phyloP scores from a whole-genome alignment of 2,113 vertebrate genomes.

The Leucoraja erinaceus region DNA sequence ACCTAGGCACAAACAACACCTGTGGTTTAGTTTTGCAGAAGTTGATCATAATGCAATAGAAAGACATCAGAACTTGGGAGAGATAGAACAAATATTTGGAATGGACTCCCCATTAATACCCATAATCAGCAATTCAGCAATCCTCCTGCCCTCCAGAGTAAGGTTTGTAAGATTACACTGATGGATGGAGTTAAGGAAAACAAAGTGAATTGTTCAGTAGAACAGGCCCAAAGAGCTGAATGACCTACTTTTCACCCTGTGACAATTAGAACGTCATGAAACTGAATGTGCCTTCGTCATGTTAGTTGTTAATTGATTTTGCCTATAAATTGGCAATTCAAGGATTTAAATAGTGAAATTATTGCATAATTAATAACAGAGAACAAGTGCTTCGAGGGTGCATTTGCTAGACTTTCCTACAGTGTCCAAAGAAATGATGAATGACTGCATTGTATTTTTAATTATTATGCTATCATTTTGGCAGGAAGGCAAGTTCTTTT shows the following conservation, averaged over 20 bases:
- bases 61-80: neutral
- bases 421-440: neutral
- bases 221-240: neutral
- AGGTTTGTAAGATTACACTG: neutral
- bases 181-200: neutral
- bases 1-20: neutral
- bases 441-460: neutral
- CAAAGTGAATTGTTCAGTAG: neutral
- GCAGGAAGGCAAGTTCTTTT: neutral
- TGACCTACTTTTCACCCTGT: neutral
- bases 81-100: neutral
- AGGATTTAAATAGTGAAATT: neutral
- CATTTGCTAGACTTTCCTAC: neutral
- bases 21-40: neutral
- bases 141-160: neutral
- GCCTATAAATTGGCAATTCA: neutral
- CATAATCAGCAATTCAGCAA: neutral
- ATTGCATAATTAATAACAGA: neutral
- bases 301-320: neutral
- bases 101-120: neutral
- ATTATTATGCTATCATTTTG: neutral
- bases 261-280: neutral
- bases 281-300: neutral
- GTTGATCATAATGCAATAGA: neutral
- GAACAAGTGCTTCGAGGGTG: neutral